Base-by-base conservation (phyloP, 2,797 vertebrate species). In the Darevskia mixta region DNA sequence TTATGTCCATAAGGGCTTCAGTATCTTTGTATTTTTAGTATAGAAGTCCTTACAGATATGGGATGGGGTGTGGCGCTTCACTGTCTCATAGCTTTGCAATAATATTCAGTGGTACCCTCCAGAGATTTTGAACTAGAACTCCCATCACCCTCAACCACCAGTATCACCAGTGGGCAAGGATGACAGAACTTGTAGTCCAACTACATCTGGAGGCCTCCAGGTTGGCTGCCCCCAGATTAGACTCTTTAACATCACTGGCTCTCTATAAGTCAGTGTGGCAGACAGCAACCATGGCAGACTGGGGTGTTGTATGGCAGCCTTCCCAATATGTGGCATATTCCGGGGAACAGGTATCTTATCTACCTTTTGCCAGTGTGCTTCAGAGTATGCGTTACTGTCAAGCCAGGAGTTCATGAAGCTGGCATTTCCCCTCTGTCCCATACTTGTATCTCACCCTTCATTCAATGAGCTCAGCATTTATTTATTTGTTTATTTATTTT, bases 381-480 rank as follows among this genome's bases (percentile, higher is more conserved):
- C 38, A 73, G 64, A 64, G 7, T 75, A 81, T 78, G 41, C 9
- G 45, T 27, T 69, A 20, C 3, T 78, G 27, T 32, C 80, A 78
- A 78, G 77, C 27, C 11, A 41, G 64, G 45, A 66, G 32, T 75
- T 67, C 71, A 77, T 27, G 69, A 83, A 87, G 23, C 77, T 79
- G 38, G 8, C 29, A 66, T 78, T 7, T 66, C 75, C 73, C 72
- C 58, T 43, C 78, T 35, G 9, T 32, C 17, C 7, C 38, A 43
- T 81, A 25, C 25, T 86, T 82, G 41, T 79, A 55, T 67, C 41
- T 67, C n/a, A 82, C 55, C 67, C 32, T 75, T 87, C 25, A 58
- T 80, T 35, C 32, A 81, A 32, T 81, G 67, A 81, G 11, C 29
- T 81, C 10, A 81, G 8, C 4, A 55, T 55, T 3, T 13, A 49